A percentile compares a stretch with the other conserved stretches of the same genome.
phyloP scores from a whole-genome alignment of 2,888 invertebrate species.

The Odiellus spinosus region DNA sequence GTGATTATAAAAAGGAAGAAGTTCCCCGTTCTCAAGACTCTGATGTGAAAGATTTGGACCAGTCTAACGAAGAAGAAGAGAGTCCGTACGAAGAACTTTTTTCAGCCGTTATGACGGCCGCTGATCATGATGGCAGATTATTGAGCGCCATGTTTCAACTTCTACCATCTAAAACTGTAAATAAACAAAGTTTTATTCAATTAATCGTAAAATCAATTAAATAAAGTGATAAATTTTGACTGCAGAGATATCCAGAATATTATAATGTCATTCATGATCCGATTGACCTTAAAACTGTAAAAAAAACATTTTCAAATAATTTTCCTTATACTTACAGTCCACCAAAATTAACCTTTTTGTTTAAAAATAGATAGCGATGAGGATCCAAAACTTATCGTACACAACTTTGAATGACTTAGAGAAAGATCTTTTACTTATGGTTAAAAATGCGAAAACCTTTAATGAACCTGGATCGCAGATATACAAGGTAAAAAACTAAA shows the following conservation, averaged over 20 bases:
- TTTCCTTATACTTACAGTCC: no score
- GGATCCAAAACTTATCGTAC: conserved; percentile 67
- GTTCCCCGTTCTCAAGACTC: conserved; percentile 5
- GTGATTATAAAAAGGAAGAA: conserved; percentile 11
- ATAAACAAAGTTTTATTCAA: no score
- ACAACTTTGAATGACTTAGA: conserved; percentile 62
- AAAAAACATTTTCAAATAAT: no score
- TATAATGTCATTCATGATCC: conserved; percentile 85
- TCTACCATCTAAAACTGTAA: conserved; percentile 67
- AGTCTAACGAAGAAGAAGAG: conserved; percentile 40
- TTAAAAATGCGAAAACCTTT: conserved; percentile 84
- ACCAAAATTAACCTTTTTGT: no score
- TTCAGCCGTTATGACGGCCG: conserved; percentile 69
- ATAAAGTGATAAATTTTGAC: conserved; percentile 10
- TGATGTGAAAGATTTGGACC: no score
- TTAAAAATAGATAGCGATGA: conserved; percentile 78
- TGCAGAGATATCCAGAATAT: conserved; percentile 76
- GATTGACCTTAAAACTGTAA: conserved; percentile 83
- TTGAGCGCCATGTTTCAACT: conserved; percentile 76
- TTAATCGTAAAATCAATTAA: neutral
- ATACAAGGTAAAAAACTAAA: conserved; percentile 46
- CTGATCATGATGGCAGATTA: conserved; percentile 58
- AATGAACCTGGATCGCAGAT: conserved; percentile 94
- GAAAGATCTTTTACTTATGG: conserved; percentile 73
- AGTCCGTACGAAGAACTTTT: conserved; percentile 72